Percentiles rank a stretch among this genome's conserved stretches.
phyloP scores from a whole-genome alignment of 2,113 vertebrate genomes.

The Erpornis zantholeuca region DNA sequence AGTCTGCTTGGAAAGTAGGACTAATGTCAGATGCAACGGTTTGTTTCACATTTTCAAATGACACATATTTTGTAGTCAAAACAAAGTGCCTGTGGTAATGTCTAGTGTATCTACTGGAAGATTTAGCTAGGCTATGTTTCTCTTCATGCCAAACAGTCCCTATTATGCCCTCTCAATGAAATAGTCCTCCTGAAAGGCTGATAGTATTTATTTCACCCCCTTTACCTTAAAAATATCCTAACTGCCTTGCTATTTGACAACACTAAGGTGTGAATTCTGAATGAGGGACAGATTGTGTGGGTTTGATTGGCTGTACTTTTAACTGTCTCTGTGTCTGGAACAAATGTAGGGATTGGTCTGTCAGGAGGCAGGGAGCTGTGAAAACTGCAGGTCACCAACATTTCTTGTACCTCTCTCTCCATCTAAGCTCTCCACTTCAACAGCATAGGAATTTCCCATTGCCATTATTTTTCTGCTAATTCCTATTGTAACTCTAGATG shows the following conservation, averaged over 20 bases:
- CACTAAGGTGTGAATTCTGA: background rate
- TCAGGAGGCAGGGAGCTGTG: background rate
- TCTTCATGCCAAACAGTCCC: background rate
- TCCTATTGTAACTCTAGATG: background rate
- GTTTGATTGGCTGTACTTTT: slow-evolving; percentile 55
- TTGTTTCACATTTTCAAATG: background rate
- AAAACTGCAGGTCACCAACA: slow-evolving; percentile 73
- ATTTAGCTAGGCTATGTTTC: background rate
- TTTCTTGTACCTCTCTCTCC: slow-evolving; percentile 77
- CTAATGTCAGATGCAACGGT: background rate
- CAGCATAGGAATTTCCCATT: slow-evolving; percentile 79
- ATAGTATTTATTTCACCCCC: background rate
- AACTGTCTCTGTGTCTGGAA: slow-evolving; percentile 76
- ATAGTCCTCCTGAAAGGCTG: background rate
- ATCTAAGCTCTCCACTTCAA: slow-evolving; percentile 74
- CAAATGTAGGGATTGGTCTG: background rate
- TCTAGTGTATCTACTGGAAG: background rate
- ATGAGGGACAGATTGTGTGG: fast-evolving
- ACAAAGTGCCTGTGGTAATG: background rate
- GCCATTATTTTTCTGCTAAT: background rate
- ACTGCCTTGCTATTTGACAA: background rate
- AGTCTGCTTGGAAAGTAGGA: background rate
- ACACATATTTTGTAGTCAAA: background rate
- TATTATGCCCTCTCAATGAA: background rate
- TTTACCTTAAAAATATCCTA: background rate